These are phyloP conservation scores for Scaptomyza montana DNA, from an alignment of 1,140 invertebrate species.

Conservation along the genomic window DNA sequence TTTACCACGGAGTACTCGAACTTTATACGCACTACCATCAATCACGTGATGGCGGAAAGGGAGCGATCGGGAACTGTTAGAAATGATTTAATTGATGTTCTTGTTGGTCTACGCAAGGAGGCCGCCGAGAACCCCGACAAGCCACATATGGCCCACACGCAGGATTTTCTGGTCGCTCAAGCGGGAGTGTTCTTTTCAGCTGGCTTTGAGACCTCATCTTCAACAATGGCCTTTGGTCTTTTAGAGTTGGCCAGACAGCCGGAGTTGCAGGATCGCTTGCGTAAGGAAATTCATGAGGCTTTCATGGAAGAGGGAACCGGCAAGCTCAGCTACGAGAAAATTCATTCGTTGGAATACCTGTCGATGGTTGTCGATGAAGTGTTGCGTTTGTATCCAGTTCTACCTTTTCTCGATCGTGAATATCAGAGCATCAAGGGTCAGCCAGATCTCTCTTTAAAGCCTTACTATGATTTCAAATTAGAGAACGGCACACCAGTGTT, in stretches of 20 bases:
- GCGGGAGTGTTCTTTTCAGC: slow-evolving; percentile 89
- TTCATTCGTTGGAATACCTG: slow-evolving; percentile 87
- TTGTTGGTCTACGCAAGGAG: slow-evolving; percentile 82
- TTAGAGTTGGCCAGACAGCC: slow-evolving; percentile 88
- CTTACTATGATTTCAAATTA: slow-evolving; percentile 56
- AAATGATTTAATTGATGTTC: slow-evolving; percentile 84
- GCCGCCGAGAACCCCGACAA: slow-evolving; percentile 45
- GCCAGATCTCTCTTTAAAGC: slow-evolving; percentile 62
- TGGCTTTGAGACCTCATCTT: slow-evolving; percentile 91
- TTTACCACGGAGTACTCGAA: slow-evolving; percentile 53
- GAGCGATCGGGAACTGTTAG: slow-evolving; percentile 60
- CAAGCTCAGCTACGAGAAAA: slow-evolving; percentile 86
- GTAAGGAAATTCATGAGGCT: slow-evolving; percentile 86
- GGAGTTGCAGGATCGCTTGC: slow-evolving; percentile 87
- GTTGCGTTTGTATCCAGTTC: slow-evolving; percentile 75
- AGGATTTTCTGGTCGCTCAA: slow-evolving; percentile 87
- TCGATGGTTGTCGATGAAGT: slow-evolving; percentile 85
- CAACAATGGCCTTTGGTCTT: slow-evolving; percentile 87
- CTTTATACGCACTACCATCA: slow-evolving; percentile 78
- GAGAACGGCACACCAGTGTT: slow-evolving; percentile 69
- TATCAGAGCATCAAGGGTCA: slow-evolving; percentile 44
- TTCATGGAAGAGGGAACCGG: slow-evolving; percentile 83
- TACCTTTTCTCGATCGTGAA: slow-evolving; percentile 70
- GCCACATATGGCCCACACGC: slow-evolving; percentile 66
- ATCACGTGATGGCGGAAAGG: slow-evolving; percentile 75